These are phyloP conservation scores for Drosophila nasuta DNA, from an alignment of 1,140 invertebrate species.

Conservation along the genomic window DNA sequence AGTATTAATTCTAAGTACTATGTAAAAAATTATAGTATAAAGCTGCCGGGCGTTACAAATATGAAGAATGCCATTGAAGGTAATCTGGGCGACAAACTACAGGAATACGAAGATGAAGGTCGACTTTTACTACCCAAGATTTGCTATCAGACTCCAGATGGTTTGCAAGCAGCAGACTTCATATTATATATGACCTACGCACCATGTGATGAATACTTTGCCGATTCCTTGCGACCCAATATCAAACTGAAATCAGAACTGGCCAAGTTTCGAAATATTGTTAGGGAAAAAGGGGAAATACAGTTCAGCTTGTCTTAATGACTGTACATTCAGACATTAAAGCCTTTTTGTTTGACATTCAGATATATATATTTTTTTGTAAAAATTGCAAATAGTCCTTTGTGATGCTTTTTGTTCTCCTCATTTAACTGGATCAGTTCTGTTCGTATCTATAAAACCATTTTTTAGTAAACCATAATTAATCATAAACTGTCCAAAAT, in stretches of 20 bases:
- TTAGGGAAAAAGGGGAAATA: neutral
- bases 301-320: neutral
- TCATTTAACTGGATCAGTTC: too few species aligned
- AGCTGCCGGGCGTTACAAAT: conserved; percentile 12
- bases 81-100: conserved; percentile 7
- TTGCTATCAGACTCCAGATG: conserved; percentile 34
- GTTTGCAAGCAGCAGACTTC: conserved; percentile 31
- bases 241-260: conserved; percentile 33
- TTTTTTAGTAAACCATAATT: too few species aligned
- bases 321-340: neutral
- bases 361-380: neutral
- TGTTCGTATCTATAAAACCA: too few species aligned
- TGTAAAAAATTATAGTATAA: conserved; percentile 5
- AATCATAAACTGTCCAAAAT: too few species aligned
- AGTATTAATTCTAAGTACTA: neutral
- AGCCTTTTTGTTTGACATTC: neutral
- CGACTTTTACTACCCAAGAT: conserved; percentile 37
- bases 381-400: neutral
- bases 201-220: conserved; percentile 85
- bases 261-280: conserved; percentile 18
- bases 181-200: conserved; percentile 54
- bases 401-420: too few species aligned
- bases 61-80: conserved; percentile 21
- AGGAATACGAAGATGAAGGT: conserved; percentile 19
- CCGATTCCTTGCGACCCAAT: conserved; percentile 34